phyloP scores from a whole-genome alignment of 2,113 vertebrate genomes.

The Hydrolagus affinis region DNA sequence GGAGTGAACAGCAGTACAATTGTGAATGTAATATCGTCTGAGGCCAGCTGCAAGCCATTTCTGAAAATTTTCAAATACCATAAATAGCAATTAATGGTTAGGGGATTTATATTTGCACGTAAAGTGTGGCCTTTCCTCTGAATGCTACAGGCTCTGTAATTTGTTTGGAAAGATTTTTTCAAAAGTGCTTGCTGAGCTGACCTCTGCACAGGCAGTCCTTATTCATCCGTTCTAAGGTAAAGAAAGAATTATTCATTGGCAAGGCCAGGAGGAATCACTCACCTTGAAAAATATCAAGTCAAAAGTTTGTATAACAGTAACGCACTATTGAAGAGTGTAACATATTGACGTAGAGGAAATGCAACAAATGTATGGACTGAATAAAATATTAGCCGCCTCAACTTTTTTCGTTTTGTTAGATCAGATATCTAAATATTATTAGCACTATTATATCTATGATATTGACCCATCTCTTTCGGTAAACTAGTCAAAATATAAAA shows the following conservation, averaged over 20 bases:
- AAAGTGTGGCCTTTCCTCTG: conserved; percentile 30
- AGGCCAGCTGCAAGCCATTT: conserved; percentile 51
- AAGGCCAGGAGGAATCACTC: not conserved
- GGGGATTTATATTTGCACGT: conserved; percentile 34
- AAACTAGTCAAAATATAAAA: not conserved
- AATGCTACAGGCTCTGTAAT: conserved; percentile 23
- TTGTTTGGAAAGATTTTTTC: conserved; percentile 8
- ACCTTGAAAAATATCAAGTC: rapidly evolving
- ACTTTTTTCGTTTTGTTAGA: conserved; percentile 7
- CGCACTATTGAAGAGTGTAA: not conserved
- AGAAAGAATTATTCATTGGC: not conserved
- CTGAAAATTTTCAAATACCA: conserved; percentile 41
- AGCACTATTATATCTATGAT: no score
- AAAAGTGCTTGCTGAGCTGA: not conserved
- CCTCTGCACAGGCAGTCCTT: conserved; percentile 34
- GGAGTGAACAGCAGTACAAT: not conserved
- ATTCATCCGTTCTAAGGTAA: conserved; percentile 24
- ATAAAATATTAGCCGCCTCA: conserved; percentile 27
- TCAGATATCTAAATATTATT: not conserved
- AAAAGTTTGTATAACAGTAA: conserved; percentile 1
- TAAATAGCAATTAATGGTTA: conserved; percentile 39
- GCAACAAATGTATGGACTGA: not conserved
- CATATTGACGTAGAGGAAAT: not conserved
- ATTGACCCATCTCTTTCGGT: not conserved
- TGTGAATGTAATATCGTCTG: conserved; percentile 24